Conservation (phyloP, 2,888 invertebrate species). For the Metalampra italica region DNA sequence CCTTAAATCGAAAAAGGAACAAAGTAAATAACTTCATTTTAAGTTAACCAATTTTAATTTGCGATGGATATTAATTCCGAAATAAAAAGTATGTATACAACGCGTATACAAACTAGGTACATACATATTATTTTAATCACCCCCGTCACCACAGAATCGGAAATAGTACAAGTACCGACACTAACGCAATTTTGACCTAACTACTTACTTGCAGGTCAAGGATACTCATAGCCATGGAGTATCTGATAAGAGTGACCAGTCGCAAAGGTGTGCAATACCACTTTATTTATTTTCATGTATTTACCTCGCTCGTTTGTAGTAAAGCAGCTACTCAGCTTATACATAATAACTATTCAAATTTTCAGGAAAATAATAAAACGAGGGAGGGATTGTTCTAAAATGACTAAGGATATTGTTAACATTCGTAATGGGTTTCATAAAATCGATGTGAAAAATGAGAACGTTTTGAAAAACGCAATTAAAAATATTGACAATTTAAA, state of each 20-base stretch:
- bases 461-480: conserved; percentile 39
- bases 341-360: too few relatives aligned
- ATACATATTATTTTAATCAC: too few relatives aligned
- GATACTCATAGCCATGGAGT: conserved; percentile 36
- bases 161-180: background rate
- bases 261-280: conserved; percentile 31
- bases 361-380: conserved; percentile 42
- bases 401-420: conserved; percentile 51
- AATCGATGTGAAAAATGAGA: conserved; percentile 47
- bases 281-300: too few relatives aligned
- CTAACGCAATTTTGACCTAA: background rate
- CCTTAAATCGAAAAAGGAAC: too few relatives aligned
- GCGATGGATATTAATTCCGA: too few relatives aligned
- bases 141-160: too few relatives aligned
- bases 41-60: too few relatives aligned
- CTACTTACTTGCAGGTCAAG: conserved; percentile 34
- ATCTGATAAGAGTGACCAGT: conserved; percentile 22
- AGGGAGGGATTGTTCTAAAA: conserved; percentile 35
- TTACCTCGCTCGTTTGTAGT: too few relatives aligned
- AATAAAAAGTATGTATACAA: too few relatives aligned
- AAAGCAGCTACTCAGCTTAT: too few relatives aligned
- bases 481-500: conserved; percentile 19
- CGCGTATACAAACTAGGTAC: too few relatives aligned
- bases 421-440: conserved; percentile 46
- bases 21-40: too few relatives aligned